Conservation (phyloP, 1,140 invertebrate genomes). For the Triops longicaudatus region DNA sequence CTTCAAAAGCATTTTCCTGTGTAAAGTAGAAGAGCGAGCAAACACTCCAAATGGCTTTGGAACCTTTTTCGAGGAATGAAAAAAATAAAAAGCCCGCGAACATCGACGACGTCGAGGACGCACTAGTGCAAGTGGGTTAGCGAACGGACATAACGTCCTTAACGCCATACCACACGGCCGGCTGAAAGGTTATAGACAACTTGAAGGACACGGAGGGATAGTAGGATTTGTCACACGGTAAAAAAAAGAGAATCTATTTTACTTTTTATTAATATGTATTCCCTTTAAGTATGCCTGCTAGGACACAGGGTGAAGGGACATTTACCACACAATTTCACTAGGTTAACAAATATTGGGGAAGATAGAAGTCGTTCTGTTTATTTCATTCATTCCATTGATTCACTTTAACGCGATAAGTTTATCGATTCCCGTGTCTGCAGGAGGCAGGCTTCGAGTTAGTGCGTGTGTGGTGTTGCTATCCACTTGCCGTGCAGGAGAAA, state of each 20-base stretch:
- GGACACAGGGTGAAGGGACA: background rate
- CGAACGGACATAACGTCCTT: background rate
- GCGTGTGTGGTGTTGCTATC: background rate
- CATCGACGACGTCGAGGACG: background rate
- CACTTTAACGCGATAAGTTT: slow-evolving; percentile 6
- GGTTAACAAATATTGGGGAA: background rate
- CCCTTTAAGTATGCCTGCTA: background rate
- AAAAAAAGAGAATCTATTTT: background rate
- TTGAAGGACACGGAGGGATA: background rate
- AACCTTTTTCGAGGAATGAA: background rate
- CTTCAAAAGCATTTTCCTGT: background rate
- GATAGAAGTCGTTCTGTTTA: background rate
- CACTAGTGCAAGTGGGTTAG: background rate
- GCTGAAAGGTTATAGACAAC: slow-evolving; percentile 11
- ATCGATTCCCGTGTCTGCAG: background rate
- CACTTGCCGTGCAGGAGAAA: background rate
- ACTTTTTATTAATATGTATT: background rate
- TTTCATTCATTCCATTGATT: no score
- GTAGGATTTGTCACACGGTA: background rate
- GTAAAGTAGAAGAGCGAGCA: background rate
- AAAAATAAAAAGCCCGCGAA: background rate
- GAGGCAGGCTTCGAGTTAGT: background rate
- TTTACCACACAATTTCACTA: background rate
- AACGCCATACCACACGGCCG: background rate
- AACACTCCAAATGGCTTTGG: background rate